phyloP scores from a whole-genome alignment of 2,888 invertebrate species.

The Cataglyphis rosenhaueri region DNA sequence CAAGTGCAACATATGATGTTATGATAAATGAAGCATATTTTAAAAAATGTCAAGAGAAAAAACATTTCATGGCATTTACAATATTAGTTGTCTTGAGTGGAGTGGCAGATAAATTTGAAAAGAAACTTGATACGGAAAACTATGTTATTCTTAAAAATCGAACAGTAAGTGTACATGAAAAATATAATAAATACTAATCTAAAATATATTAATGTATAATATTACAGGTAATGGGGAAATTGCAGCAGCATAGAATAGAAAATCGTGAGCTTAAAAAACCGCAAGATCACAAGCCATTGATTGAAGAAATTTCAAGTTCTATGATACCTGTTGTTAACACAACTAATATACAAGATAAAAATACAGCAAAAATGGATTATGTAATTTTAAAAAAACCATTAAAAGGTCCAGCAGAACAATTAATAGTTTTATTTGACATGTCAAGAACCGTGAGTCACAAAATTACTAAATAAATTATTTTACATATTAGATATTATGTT shows the following conservation, averaged over 20 bases:
- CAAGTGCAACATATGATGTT: slow-evolving; percentile 93
- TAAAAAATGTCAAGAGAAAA: slow-evolving; percentile 90
- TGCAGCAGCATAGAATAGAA: slow-evolving; percentile 92
- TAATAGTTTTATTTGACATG: slow-evolving; percentile 89
- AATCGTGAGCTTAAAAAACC: slow-evolving; percentile 88
- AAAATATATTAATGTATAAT: slow-evolving; percentile 10
- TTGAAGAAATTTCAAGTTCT: slow-evolving; percentile 87
- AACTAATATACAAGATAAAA: background rate
- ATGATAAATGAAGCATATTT: slow-evolving; percentile 93
- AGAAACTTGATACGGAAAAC: slow-evolving; percentile 89
- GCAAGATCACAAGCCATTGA: slow-evolving; percentile 86
- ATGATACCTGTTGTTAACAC: background rate
- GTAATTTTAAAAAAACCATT: slow-evolving; percentile 85
- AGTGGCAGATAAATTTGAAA: slow-evolving; percentile 91
- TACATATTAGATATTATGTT: background rate
- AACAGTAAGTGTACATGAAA: slow-evolving; percentile 84
- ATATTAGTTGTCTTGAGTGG: slow-evolving; percentile 93
- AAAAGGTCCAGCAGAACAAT: slow-evolving; percentile 86
- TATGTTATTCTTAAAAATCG: slow-evolving; percentile 91
- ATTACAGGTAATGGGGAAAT: slow-evolving; percentile 88
- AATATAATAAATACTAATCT: slow-evolving; percentile 9
- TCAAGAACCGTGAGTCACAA: slow-evolving; percentile 76
- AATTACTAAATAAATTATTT: background rate
- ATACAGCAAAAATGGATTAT: slow-evolving; percentile 64
- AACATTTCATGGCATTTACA: slow-evolving; percentile 92